Evolutionary conservation across 2,113 vertebrate genomes (phyloP), one percentile per base, ranked within the genome.

Genomic region (Pipa parva): DNA sequence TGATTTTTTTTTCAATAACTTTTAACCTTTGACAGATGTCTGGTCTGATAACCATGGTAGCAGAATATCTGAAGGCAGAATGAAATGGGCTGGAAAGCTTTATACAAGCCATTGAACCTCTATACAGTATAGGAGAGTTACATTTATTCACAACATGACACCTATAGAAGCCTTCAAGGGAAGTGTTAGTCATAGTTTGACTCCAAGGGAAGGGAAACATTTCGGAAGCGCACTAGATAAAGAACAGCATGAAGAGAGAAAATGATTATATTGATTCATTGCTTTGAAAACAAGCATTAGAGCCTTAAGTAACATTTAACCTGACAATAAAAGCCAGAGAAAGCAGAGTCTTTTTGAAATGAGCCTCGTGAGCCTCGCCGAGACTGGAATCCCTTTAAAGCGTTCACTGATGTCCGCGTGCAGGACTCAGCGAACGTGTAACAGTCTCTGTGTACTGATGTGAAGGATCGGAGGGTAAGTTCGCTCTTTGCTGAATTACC

Each of bases 41-140:
- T 49, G 48, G 29, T 52, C 27, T 49, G 48, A 37, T 51, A 26
- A 36, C 29, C 61, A 37, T 51, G 31, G 61, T 63, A 63, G 61
- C 46, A 37, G 48, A 12, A 63, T 18, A 48, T 51, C 20, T 51
- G 48, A 25, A 33, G 12, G 37, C 11, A 22, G 29, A n/a, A 37
- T 33, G 31, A 37, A 25, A 54, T 31, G 17, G 15, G 24, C 49
- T 39, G 63, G 63, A 45, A n/a, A n/a, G n/a, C n/a, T 26, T 55
- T 22, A 22, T n/a, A 22, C 24, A n/a, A 22, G 22, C 50, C 31
- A 55, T 64, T 64, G 17, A 55, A 45, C 36, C 36, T 17, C 7
- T 20, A 22, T 28, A 64, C 50, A 64, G n/a, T 51, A 26, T 15
- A 28, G 48, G 26, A 62, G 46, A 49, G 42, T 21, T 4, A 28